Percentiles rank a stretch among this genome's conserved stretches.
Conservation (phyloP, 2,113 vertebrate species). For the Rhizomys pruinosus region DNA sequence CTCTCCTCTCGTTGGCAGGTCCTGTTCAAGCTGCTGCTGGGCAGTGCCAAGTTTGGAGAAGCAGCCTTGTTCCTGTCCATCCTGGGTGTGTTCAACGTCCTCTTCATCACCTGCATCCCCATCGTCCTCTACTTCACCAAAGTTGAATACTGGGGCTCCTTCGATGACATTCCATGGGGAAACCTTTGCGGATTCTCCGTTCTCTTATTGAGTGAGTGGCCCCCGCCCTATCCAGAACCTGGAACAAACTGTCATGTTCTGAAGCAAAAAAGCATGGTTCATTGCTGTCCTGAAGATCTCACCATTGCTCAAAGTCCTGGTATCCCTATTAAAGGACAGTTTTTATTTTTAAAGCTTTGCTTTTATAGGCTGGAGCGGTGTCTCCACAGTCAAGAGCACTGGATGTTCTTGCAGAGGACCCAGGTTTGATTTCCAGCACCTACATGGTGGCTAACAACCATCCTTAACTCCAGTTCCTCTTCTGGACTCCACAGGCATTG, state of each 20-base stretch:
- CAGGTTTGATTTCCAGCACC: too few species aligned
- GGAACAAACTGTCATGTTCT: not conserved
- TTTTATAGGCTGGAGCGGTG: too few species aligned
- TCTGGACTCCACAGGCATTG: too few species aligned
- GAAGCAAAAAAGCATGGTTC: not conserved
- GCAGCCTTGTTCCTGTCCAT: constrained; percentile 96
- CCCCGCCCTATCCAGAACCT: accelerated
- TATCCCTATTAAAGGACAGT: not conserved
- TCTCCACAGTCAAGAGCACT: too few species aligned
- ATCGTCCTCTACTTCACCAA: constrained; percentile 95
- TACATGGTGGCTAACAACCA: too few species aligned
- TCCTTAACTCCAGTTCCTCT: too few species aligned
- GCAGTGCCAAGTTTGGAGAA: constrained; percentile 97
- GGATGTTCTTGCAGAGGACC: too few species aligned
- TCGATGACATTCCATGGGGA: constrained; percentile 92
- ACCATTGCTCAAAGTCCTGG: not conserved
- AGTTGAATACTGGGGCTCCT: constrained; percentile 94
- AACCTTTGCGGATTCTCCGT: constrained; percentile 94
- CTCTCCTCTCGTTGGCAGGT: constrained; percentile 87
- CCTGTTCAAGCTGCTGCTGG: constrained; percentile 97
- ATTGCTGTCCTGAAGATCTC: not conserved
- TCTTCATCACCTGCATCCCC: constrained; percentile 95
- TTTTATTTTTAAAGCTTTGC: not conserved
- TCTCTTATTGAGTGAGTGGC: constrained; percentile 93
- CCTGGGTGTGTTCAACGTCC: constrained; percentile 93